Evolutionary conservation across 2,113 vertebrate genomes (phyloP).

Genomic region (Mesoclemmys tuberculata): DNA sequence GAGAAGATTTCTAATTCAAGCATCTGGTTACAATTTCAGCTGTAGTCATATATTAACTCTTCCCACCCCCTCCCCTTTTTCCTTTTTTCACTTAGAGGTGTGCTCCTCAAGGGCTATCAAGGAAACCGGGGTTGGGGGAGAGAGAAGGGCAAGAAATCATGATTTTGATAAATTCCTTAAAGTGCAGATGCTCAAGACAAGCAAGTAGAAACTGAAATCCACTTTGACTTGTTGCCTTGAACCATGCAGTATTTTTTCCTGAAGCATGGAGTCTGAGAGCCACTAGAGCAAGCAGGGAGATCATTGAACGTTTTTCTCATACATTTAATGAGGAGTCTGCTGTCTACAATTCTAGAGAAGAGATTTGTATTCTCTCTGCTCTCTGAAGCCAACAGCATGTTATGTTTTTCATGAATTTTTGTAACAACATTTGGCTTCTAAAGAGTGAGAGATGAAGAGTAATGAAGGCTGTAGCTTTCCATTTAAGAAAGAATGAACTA

Average conservation of each 20-base stretch:
- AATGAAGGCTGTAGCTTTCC: not conserved
- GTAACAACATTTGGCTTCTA: not conserved
- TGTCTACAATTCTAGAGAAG: not conserved
- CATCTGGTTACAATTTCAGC: not conserved
- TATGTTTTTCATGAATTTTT: not conserved
- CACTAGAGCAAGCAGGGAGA: no score
- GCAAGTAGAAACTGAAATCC: not conserved
- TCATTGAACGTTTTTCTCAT: not conserved
- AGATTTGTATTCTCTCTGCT: not conserved
- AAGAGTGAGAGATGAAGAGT: not conserved
- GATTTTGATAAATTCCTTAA: not conserved
- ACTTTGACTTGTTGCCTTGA: not conserved
- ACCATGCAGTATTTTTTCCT: no score
- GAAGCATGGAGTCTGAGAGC: not conserved
- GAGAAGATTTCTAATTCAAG: slow-evolving; percentile 25
- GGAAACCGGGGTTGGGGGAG: not conserved
- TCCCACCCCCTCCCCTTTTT: no score
- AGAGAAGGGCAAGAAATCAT: not conserved
- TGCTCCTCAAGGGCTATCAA: not conserved
- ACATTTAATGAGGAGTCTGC: not conserved
- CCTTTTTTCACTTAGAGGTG: not conserved
- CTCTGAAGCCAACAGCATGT: not conserved
- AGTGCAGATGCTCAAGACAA: not conserved
- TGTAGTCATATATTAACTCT: not conserved
- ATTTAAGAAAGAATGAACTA: not conserved